phyloP scores from a whole-genome alignment of 1,140 invertebrate species.

The Ruditapes philippinarum region DNA sequence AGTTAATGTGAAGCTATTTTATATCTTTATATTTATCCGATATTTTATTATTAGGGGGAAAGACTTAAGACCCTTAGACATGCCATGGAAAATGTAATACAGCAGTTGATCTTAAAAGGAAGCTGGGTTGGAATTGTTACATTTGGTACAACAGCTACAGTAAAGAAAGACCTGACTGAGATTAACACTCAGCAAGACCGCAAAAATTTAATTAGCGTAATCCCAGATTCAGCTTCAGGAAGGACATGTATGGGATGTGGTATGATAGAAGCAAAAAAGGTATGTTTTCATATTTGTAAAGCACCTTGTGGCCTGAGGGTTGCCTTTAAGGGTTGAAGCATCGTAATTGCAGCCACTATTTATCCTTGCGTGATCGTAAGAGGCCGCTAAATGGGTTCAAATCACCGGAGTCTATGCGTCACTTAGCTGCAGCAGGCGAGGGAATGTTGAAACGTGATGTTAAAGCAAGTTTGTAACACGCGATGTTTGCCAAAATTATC shows the following conservation, averaged over 20 bases:
- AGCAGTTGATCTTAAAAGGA: not conserved
- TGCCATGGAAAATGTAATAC: not conserved
- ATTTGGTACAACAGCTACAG: not conserved
- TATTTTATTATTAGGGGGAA: not conserved
- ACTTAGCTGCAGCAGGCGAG: no score
- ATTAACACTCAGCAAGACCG: not conserved
- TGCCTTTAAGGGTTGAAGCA: no score
- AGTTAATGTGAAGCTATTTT: no score
- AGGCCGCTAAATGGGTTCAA: no score
- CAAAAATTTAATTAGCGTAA: not conserved
- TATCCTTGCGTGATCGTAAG: no score
- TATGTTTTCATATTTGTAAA: not conserved
- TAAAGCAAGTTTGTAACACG: no score
- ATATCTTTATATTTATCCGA: no score
- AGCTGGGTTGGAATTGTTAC: not conserved
- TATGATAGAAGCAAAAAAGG: not conserved
- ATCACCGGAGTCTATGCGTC: no score
- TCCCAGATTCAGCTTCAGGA: not conserved
- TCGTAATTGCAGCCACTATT: no score
- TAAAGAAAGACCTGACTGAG: not conserved
- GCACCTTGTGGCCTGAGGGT: no score
- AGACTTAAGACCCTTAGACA: not conserved
- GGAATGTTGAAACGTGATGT: no score
- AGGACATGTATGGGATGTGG: not conserved
- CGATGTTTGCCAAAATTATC: no score